Base-by-base conservation (phyloP, 1,140 invertebrate genomes). In the Lethrus apterus region DNA sequence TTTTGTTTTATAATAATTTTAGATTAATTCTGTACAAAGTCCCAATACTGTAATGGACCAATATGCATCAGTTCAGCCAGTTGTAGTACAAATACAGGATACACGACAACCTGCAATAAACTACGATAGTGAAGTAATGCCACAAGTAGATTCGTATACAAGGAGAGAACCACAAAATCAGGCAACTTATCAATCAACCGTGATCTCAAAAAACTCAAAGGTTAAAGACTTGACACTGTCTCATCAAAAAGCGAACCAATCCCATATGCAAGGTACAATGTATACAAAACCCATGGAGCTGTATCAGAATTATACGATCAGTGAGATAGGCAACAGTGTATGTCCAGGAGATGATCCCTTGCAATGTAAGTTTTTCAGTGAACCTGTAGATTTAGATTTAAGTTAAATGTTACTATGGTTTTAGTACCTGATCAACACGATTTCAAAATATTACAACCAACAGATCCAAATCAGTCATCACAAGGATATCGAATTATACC, bases 121-220 rank as follows among this genome's bases (percentile, higher is more conserved):
- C 10, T 38, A 38, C 18, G 35, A 38, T 13, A 38, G 24, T 13
- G 35, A 38, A 38, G 24, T 38, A 21, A 38, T 38, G 3, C 20
- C 24, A 21, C 35, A 18, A 10, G 18, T 38, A 3, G 35, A 38
- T 38, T 11, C n/a, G 8, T 38, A 38, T 23, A 38, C 24, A 10
- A 38, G 13, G 19, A 17, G 35, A 21, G 19, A 38, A 38, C 14
- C 43, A 34, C 43, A 33, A 44, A 4, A 3, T 15, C 2, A 4
- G 3, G n/a, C n/a, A n/a, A 23, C 31, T n/a, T 44, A 44, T 20
- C 43, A 44, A 34, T 33, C 43, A 21, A 30, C 43, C 34, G 43
- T 44, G 43, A 34, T 44, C 31, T 44, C 43, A 38, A 46, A 46
- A 46, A 38, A 21, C 35, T 38, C 35, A 38, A 38, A 38, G 14